phyloP scores from a whole-genome alignment of 2,113 vertebrate genomes.

The Blennius ocellaris region DNA sequence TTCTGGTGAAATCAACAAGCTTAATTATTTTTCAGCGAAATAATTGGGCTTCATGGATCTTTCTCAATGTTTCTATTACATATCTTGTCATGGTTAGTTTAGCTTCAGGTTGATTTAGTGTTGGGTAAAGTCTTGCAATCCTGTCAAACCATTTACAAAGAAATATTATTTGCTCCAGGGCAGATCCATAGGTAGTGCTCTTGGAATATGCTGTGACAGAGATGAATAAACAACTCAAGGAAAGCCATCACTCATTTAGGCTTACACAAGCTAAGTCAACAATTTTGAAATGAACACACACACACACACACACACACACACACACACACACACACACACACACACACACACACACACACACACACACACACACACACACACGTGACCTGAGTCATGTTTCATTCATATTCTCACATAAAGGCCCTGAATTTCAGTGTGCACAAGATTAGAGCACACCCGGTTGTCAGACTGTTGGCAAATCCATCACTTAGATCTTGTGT shows the following conservation, averaged over 20 bases:
- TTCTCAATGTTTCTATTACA: not conserved
- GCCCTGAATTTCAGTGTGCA: not conserved
- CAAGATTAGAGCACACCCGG: slow-evolving; percentile 30
- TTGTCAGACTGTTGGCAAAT: slow-evolving; percentile 44
- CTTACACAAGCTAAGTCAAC: slow-evolving; percentile 40
- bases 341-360: not conserved
- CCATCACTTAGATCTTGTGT: slow-evolving; percentile 33
- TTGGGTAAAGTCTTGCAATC: not conserved
- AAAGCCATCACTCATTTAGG: slow-evolving; percentile 27
- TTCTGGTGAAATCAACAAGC: not conserved
- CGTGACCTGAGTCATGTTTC: slow-evolving; percentile 1
- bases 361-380: not conserved
- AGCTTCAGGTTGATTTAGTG: not conserved
- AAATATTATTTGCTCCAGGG: slow-evolving; percentile 18
- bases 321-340: not conserved
- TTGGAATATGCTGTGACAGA: slow-evolving; percentile 19
- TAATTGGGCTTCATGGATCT: not conserved
- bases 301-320: not conserved
- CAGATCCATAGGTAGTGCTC: slow-evolving; percentile 17
- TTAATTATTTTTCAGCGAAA: slow-evolving; percentile 8
- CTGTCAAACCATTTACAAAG: slow-evolving; percentile 20
- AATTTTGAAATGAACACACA: slow-evolving; percentile 21
- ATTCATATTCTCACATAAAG: slow-evolving; percentile 7
- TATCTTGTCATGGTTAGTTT: slow-evolving; percentile 12
- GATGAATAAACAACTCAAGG: slow-evolving; percentile 32